phyloP scores from a whole-genome alignment of 2,113 vertebrate genomes.

The Oceanodroma tethys region DNA sequence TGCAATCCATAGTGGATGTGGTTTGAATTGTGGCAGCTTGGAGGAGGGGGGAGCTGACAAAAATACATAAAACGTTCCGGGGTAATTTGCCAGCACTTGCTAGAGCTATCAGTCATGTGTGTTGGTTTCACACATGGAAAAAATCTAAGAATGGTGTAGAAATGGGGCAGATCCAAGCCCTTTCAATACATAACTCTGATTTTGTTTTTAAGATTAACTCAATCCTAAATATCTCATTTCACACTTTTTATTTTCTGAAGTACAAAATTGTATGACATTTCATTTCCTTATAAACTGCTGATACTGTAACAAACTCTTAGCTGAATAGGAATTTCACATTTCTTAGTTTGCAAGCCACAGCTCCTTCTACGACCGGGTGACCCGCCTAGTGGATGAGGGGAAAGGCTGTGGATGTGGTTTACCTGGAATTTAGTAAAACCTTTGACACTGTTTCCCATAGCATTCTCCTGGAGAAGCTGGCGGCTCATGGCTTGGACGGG shows the following conservation, averaged over 20 bases:
- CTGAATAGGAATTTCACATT: neutral
- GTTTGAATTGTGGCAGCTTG: neutral
- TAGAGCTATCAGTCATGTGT: neutral
- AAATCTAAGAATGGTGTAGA: neutral
- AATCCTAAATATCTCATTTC: neutral
- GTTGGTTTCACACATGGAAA: neutral
- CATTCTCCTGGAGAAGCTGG: too few species aligned
- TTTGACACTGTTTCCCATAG: too few species aligned
- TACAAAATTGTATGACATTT: neutral
- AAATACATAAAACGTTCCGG: neutral
- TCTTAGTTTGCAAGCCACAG: neutral
- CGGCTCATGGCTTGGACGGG: too few species aligned
- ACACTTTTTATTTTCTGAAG: neutral
- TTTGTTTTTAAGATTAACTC: neutral
- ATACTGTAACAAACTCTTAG: neutral
- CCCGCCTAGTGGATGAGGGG: too few species aligned
- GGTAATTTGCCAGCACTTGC: neutral
- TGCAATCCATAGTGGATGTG: neutral
- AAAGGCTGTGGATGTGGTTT: too few species aligned
- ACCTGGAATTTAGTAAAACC: too few species aligned
- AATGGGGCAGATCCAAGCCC: neutral
- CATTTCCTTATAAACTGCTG: neutral
- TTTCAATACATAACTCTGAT: neutral
- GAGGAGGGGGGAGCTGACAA: neutral
- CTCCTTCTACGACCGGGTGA: too few species aligned